Percentiles rank a stretch among this genome's conserved stretches.
phyloP scores from a whole-genome alignment of 2,888 invertebrate species.

The Malthinus seriepunctatus region DNA sequence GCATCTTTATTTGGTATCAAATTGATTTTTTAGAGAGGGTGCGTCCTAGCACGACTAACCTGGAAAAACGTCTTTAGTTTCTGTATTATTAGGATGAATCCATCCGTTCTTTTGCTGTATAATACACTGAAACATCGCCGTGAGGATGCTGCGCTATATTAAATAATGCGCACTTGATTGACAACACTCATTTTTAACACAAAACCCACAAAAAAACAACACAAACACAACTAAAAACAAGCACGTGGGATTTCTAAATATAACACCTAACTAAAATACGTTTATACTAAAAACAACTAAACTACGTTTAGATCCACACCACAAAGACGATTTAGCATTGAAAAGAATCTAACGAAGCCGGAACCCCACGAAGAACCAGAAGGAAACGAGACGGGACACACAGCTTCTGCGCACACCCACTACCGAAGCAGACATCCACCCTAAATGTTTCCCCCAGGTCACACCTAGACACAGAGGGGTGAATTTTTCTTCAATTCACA shows the following conservation, averaged over 20 bases:
- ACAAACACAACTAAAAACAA: constrained; percentile 32
- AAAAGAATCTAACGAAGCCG: constrained; percentile 13
- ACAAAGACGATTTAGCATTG: not conserved
- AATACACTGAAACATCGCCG: constrained; percentile 78
- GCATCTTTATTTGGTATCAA: too few relatives aligned
- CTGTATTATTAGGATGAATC: constrained; percentile 71
- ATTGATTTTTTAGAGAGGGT: not conserved
- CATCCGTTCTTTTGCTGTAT: constrained; percentile 79
- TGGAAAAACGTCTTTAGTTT: constrained; percentile 74
- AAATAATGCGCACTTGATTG: constrained; percentile 22
- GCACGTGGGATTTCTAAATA: constrained; percentile 37
- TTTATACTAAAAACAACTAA: constrained; percentile 5
- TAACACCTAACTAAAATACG: constrained; percentile 18
- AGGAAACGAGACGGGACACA: constrained; percentile 16
- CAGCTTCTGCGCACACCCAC: constrained; percentile 29
- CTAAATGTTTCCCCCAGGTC: constrained; percentile 30
- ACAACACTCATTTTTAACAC: constrained; percentile 26
- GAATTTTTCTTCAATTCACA: constrained; percentile 14
- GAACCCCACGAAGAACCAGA: constrained; percentile 26
- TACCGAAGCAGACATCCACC: constrained; percentile 26
- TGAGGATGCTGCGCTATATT: constrained; percentile 33
- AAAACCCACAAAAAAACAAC: constrained; percentile 23
- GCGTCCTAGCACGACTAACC: constrained; percentile 56
- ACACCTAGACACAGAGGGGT: constrained; percentile 28
- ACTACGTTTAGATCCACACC: constrained; percentile 7